phyloP scores from a whole-genome alignment of 2,888 invertebrate genomes.

The Timema podura region DNA sequence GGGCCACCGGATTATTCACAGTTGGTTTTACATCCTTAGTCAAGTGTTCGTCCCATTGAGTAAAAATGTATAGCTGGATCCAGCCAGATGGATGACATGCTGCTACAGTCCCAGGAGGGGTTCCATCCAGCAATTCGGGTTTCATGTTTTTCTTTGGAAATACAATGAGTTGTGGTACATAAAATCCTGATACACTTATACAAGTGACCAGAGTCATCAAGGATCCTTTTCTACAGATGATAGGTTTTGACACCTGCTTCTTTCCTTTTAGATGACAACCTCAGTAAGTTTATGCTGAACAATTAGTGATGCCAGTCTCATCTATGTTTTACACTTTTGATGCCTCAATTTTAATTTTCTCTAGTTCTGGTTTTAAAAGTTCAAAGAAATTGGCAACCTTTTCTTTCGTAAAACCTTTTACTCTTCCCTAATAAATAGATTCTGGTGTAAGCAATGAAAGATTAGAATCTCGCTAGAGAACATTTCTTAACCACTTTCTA shows the following conservation, averaged over 20 bases:
- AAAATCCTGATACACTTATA: conserved; percentile 18
- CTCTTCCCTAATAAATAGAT: conserved; percentile 24
- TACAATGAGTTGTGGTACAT: conserved; percentile 15
- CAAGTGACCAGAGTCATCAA: conserved; percentile 18
- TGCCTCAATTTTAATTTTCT: conserved; percentile 13
- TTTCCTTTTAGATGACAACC: conserved; percentile 14
- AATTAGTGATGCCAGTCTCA: conserved; percentile 21
- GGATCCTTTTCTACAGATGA: conserved; percentile 18
- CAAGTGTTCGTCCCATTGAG: conserved; percentile 18
- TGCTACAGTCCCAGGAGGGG: conserved; percentile 20
- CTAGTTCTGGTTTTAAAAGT: conserved; percentile 15
- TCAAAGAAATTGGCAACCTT: conserved; percentile 4
- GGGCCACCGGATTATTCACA: conserved; percentile 15
- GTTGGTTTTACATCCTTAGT: conserved; percentile 12
- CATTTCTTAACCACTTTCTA: conserved; percentile 30
- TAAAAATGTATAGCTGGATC: conserved; percentile 22
- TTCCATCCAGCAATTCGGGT: conserved; percentile 19
- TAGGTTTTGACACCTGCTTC: conserved; percentile 16
- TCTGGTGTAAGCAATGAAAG: conserved; percentile 27
- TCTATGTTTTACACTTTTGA: conserved; percentile 19
- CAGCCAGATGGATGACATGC: conserved; percentile 22
- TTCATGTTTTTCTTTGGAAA: too few species aligned
- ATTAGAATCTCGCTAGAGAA: conserved; percentile 27
- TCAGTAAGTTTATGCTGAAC: conserved; percentile 16
- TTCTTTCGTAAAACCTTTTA: conserved; percentile 12